phyloP scores from a whole-genome alignment of 2,113 vertebrate genomes.

The Axis porcinus region DNA sequence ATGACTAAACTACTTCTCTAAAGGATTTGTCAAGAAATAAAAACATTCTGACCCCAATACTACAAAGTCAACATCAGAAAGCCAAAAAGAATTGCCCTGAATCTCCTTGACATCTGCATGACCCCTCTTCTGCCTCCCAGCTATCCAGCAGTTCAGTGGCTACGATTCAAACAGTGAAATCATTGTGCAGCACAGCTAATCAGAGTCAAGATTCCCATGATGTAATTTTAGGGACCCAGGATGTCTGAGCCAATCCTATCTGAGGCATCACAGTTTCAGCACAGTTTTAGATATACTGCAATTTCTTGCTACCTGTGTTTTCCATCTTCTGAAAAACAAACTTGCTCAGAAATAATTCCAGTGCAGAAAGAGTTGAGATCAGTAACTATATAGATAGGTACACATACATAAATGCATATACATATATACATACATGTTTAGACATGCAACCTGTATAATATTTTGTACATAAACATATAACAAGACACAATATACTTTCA shows the following conservation, averaged over 20 bases:
- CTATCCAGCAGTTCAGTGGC: background rate
- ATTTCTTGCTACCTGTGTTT: background rate
- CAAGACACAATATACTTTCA: background rate
- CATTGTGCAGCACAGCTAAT: background rate
- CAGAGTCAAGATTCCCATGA: background rate
- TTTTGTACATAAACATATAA: background rate
- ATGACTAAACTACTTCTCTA: background rate
- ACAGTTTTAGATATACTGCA: background rate
- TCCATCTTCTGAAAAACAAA: background rate
- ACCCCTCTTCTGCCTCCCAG: background rate
- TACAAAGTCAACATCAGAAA: background rate
- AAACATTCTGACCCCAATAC: background rate
- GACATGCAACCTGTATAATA: background rate
- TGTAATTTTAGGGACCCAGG: background rate
- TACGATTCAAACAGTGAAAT: background rate
- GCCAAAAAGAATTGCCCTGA: background rate
- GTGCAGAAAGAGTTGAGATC: background rate
- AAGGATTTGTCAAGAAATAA: background rate
- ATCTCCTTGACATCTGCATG: background rate
- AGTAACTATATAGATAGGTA: background rate
- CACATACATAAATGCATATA: background rate
- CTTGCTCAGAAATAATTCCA: background rate
- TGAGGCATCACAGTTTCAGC: background rate
- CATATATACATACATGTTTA: background rate
- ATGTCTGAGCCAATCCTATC: background rate